Evolutionary conservation across 2,888 invertebrate species (phyloP).

Genomic region (Margaritifera margaritifera): DNA sequence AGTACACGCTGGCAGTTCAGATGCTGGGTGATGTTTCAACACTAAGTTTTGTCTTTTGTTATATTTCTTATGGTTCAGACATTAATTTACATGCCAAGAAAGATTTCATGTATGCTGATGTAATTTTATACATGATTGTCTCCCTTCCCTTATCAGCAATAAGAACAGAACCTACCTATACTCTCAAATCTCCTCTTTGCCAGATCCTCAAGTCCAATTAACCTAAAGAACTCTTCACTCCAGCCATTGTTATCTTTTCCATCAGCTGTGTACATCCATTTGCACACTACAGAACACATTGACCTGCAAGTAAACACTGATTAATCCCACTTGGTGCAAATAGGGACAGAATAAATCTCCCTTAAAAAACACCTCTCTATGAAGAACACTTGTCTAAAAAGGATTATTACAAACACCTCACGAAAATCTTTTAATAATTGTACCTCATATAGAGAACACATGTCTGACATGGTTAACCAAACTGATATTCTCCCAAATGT

Average conservation of each 20-base stretch:
- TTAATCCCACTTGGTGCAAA: no score
- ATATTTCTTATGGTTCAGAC: not conserved
- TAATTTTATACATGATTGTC: not conserved
- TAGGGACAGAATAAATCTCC: no score
- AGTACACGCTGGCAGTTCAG: no score
- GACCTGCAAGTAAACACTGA: constrained; percentile 78
- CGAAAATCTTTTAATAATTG: no score
- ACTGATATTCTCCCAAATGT: no score
- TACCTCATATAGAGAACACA: no score
- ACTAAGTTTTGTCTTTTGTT: not conserved
- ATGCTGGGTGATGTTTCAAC: no score
- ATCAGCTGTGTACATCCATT: constrained; percentile 87
- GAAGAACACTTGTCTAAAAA: no score
- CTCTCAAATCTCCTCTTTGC: constrained; percentile 64
- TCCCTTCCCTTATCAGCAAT: not conserved
- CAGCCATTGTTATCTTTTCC: constrained; percentile 77
- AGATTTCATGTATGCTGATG: not conserved
- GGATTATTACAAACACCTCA: no score
- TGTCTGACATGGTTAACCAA: no score
- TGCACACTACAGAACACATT: constrained; percentile 92
- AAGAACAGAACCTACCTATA: constrained; percentile 68
- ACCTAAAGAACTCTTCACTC: constrained; percentile 82
- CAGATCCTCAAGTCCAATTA: constrained; percentile 85
- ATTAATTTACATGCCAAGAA: not conserved
- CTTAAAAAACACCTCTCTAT: no score